Percentiles rank a stretch among this genome's conserved stretches.
Evolutionary conservation across 2,888 invertebrate genomes (phyloP).

Genomic region (Syrphus vitripennis): DNA sequence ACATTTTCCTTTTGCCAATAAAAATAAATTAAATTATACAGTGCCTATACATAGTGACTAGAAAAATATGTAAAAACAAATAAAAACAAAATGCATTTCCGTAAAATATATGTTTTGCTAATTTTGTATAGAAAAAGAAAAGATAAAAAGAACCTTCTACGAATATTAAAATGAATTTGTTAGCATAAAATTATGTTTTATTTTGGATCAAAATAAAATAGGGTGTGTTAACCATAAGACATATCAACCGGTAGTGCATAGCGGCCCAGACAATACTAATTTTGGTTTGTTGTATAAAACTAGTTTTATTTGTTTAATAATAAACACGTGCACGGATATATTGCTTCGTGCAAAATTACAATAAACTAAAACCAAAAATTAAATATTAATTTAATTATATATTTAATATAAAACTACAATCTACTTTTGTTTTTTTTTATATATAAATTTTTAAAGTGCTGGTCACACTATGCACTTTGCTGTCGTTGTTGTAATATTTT

Average conservation of each 20-base stretch:
- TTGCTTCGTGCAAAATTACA: constrained; percentile 64
- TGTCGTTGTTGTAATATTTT: constrained; percentile 31
- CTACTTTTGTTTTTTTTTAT: constrained; percentile 24
- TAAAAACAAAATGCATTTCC: constrained; percentile 31
- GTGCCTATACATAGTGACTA: constrained; percentile 61
- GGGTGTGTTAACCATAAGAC: constrained; percentile 81
- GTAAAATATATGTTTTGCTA: background rate
- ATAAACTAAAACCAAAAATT: constrained; percentile 51
- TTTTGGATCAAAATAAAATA: constrained; percentile 57
- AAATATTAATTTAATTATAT: background rate
- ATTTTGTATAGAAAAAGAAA: constrained; percentile 4
- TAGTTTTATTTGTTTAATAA: constrained; percentile 24
- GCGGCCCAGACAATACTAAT: constrained; percentile 52
- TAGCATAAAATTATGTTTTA: constrained; percentile 62
- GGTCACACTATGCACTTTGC: constrained; percentile 73
- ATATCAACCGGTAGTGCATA: constrained; percentile 74
- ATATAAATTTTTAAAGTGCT: constrained; percentile 36
- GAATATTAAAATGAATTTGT: constrained; percentile 56
- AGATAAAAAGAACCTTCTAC: constrained; percentile 17
- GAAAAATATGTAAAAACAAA: constrained; percentile 36
- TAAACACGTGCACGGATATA: constrained; percentile 58
- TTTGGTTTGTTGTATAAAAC: constrained; percentile 33
- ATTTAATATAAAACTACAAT: constrained; percentile 51
- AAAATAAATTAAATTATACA: constrained; percentile 34
- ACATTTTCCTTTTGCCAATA: constrained; percentile 77